Percentiles rank a stretch among this genome's conserved stretches.
These are phyloP conservation scores for Xiphias gladius DNA, from an alignment of 2,113 vertebrate genomes.

Conservation along the genomic window DNA sequence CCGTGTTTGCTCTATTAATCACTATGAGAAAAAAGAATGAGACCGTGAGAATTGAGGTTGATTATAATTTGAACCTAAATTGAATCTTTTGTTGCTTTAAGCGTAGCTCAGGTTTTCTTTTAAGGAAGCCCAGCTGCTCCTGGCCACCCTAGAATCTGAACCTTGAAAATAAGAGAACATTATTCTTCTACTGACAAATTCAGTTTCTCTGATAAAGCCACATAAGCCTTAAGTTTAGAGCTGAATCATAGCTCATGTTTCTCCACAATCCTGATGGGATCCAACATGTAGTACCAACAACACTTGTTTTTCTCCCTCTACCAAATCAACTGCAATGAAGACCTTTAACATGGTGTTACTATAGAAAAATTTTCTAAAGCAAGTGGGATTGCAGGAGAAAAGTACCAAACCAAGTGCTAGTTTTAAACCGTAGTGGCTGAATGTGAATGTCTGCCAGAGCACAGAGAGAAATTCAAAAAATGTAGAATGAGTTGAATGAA, in stretches of 20 bases:
- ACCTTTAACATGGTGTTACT: not conserved
- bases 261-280: not conserved
- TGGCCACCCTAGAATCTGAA: constrained; percentile 40
- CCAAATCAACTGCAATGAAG: not conserved
- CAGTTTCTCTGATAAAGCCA: constrained; percentile 11
- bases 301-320: not conserved
- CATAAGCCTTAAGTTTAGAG: not conserved
- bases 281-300: not conserved
- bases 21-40: constrained; percentile 8
- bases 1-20: constrained; percentile 35
- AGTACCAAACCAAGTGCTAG: not conserved
- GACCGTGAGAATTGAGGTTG: constrained; percentile 22
- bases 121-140: constrained; percentile 20
- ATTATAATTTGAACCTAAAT: constrained; percentile 50
- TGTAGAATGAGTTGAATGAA: not conserved
- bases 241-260: not conserved
- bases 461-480: not conserved
- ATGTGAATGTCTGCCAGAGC: not conserved
- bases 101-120: constrained; percentile 23
- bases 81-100: constrained; percentile 54
- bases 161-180: constrained; percentile 37
- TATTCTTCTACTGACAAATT: not conserved
- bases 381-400: too few relatives aligned
- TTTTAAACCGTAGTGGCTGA: not conserved
- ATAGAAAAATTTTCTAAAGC: not conserved